Percentiles rank a stretch among this genome's conserved stretches.
These are phyloP conservation scores for Acanthis flammea DNA, from an alignment of 2,797 vertebrate genomes.

Conservation along the genomic window DNA sequence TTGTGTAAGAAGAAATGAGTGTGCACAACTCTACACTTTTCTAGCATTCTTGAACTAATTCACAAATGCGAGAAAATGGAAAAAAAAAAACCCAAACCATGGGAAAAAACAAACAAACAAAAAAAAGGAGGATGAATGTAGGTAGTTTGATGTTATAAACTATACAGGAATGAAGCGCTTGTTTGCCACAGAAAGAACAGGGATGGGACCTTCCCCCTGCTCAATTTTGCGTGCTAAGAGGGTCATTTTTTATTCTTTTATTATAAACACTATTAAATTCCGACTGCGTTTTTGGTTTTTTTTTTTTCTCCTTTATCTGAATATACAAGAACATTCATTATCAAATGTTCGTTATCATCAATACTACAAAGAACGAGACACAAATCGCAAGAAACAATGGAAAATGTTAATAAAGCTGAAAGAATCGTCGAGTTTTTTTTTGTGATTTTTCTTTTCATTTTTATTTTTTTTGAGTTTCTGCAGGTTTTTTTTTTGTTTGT, in stretches of 20 bases:
- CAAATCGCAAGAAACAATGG: slow-evolving; percentile 84
- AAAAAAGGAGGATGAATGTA: slow-evolving; percentile 69
- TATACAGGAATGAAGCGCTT: slow-evolving; percentile 78
- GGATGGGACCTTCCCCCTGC: slow-evolving; percentile 57
- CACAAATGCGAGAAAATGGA: slow-evolving; percentile 83
- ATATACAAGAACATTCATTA: slow-evolving; percentile 85
- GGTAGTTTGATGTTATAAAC: slow-evolving; percentile 81
- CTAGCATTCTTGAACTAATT: slow-evolving; percentile 90
- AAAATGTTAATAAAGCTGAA: slow-evolving; percentile 87
- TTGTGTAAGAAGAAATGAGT: slow-evolving; percentile 78
- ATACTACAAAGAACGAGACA: slow-evolving; percentile 85
- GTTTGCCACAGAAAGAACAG: slow-evolving; percentile 77
- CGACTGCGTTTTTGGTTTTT: slow-evolving; percentile 87
- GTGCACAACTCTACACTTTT: slow-evolving; percentile 91
- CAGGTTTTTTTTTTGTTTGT: slow-evolving; percentile 76
- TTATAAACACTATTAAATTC: slow-evolving; percentile 89
- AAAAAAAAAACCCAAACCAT: slow-evolving; percentile 22
- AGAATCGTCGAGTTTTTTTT: slow-evolving; percentile 76
- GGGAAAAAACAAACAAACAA: slow-evolving; percentile 30
- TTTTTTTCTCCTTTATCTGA: slow-evolving; percentile 80
- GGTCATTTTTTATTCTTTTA: slow-evolving; percentile 79
- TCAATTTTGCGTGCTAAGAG: slow-evolving; percentile 86
- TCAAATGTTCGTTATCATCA: slow-evolving; percentile 83
- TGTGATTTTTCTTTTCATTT: slow-evolving; percentile 31
- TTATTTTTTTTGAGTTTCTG: slow-evolving; percentile 74